Evolutionary conservation across 2,797 vertebrate species (phyloP).

Genomic region (Esox masquinongy): DNA sequence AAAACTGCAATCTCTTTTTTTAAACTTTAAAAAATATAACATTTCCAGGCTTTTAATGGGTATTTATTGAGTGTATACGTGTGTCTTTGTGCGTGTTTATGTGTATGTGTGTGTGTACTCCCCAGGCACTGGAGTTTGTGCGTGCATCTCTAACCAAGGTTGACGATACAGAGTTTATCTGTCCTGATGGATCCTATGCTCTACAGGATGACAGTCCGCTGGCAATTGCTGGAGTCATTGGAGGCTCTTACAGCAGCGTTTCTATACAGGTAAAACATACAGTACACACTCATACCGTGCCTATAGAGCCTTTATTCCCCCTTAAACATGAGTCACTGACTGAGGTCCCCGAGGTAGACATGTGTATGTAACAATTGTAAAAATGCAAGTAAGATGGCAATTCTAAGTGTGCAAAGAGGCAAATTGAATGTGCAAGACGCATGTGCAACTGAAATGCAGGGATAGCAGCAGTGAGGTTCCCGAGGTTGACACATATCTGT

Average conservation of each 20-base stretch:
- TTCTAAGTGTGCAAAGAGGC: too few species aligned
- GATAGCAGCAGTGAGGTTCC: too few species aligned
- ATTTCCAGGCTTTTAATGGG: background rate
- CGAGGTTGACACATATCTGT: too few species aligned
- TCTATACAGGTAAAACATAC: constrained; percentile 91
- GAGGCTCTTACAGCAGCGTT: constrained; percentile 96
- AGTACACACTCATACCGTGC: too few species aligned
- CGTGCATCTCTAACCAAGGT: constrained; percentile 97
- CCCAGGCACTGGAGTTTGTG: constrained; percentile 91
- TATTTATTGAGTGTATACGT: background rate
- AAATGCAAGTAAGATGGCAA: too few species aligned
- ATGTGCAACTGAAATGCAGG: too few species aligned
- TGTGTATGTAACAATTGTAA: too few species aligned
- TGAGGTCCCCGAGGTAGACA: too few species aligned
- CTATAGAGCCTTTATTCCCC: too few species aligned
- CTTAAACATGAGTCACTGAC: too few species aligned
- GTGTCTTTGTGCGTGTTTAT: background rate
- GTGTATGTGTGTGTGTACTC: constrained; percentile 10
- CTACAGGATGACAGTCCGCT: constrained; percentile 93
- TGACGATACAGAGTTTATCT: constrained; percentile 98
- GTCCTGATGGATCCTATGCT: constrained; percentile 95
- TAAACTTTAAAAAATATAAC: background rate
- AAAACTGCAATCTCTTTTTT: background rate
- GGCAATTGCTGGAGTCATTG: constrained; percentile 92
- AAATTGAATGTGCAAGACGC: too few species aligned